Conservation (phyloP, 2,797 vertebrate species). For the Falco biarmicus region DNA sequence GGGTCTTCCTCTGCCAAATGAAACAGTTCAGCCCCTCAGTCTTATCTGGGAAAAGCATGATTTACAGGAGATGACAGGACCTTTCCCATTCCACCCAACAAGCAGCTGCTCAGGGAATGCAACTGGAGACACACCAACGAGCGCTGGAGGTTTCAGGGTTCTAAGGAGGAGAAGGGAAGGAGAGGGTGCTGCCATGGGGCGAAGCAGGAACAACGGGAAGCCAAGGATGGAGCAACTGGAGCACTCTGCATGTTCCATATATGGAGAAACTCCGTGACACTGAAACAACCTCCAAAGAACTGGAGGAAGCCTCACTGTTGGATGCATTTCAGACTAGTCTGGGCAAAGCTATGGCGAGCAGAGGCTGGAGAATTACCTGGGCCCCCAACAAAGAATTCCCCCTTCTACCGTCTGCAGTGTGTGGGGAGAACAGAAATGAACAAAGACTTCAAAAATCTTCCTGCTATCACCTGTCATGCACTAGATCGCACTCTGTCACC, state of each 20-base stretch:
- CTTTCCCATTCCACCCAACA: not conserved
- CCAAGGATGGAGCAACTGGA: constrained; percentile 31
- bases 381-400: not conserved
- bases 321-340: not conserved
- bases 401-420: rapidly evolving
- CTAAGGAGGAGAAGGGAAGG: not conserved
- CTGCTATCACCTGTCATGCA: not conserved
- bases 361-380: not conserved
- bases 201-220: not conserved
- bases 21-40: not conserved
- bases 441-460: not conserved
- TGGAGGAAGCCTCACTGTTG: not conserved
- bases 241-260: constrained; percentile 14
- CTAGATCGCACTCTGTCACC: not conserved
- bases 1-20: not conserved
- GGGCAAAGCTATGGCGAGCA: not conserved
- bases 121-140: not conserved
- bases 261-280: constrained; percentile 50
- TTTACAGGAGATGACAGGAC: constrained; percentile 58
- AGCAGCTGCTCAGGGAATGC: not conserved
- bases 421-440: not conserved
- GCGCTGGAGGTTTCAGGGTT: not conserved
- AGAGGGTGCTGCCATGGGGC: not conserved
- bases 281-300: not conserved
- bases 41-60: not conserved